These are phyloP conservation scores for Percopsis transmontana DNA, from an alignment of 2,113 vertebrate genomes.

Conservation along the genomic window DNA sequence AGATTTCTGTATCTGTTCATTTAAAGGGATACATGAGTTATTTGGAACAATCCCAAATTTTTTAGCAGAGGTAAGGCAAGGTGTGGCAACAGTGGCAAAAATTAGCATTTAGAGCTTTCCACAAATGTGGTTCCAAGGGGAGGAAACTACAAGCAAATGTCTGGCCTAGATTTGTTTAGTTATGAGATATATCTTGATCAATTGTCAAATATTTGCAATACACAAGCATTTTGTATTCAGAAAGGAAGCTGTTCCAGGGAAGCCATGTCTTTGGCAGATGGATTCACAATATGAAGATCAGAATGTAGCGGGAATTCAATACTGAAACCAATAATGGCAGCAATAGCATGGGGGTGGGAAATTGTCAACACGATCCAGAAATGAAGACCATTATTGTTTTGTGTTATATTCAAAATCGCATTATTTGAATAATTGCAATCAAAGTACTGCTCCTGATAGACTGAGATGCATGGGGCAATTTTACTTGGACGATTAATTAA, in stretches of 20 bases:
- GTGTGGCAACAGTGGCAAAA: conserved; percentile 27
- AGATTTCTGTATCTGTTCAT: conserved; percentile 50
- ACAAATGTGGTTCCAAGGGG: conserved; percentile 46
- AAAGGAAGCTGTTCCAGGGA: conserved; percentile 39
- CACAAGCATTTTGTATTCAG: conserved; percentile 33
- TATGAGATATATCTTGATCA: conserved; percentile 54
- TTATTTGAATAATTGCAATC: no score
- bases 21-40: conserved; percentile 59
- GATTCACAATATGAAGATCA: conserved; percentile 45
- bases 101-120: conserved; percentile 58
- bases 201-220: conserved; percentile 57
- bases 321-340: background rate
- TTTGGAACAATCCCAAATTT: conserved; percentile 44
- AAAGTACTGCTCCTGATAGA: no score
- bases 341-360: no score
- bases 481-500: no score
- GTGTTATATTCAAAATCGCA: no score
- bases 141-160: conserved; percentile 59
- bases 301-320: background rate
- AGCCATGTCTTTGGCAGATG: conserved; percentile 50
- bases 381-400: background rate
- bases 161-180: conserved; percentile 53
- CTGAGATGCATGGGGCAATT: no score
- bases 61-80: conserved; percentile 37
- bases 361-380: background rate